These are phyloP conservation scores for Monochamus alternatus DNA, from an alignment of 2,888 invertebrate genomes.

Conservation along the genomic window DNA sequence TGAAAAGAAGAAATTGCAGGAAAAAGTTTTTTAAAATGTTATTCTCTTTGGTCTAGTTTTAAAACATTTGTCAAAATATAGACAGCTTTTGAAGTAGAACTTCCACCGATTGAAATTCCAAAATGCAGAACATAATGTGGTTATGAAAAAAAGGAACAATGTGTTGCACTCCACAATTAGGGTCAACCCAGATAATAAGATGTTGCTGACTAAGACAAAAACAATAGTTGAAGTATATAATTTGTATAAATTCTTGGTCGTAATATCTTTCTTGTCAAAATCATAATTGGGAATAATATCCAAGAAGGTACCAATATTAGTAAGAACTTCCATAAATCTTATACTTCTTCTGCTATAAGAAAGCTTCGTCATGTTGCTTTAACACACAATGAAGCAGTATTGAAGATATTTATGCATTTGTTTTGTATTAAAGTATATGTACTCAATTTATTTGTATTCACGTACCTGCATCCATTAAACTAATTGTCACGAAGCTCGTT, in stretches of 20 bases:
- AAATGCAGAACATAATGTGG: neutral
- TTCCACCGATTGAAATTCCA: slow-evolving; percentile 9
- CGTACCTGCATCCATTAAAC: no score
- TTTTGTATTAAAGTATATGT: no score
- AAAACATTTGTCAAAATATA: neutral
- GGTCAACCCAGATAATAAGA: neutral
- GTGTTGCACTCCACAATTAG: neutral
- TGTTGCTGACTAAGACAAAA: no score
- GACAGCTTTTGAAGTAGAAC: neutral
- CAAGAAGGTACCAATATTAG: slow-evolving; percentile 2
- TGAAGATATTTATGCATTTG: no score
- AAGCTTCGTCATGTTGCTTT: neutral
- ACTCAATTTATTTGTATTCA: no score
- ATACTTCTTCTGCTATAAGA: slow-evolving; percentile 8
- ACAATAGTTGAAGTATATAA: neutral
- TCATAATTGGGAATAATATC: slow-evolving; percentile 7
- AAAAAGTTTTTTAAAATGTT: neutral
- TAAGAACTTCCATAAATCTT: neutral
- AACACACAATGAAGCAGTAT: no score
- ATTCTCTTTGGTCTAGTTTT: neutral
- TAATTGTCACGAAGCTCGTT: no score
- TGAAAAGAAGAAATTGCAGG: neutral
- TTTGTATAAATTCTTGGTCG: neutral
- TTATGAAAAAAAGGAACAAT: neutral
- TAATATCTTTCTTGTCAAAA: neutral